These are phyloP conservation scores for Corbicula japonica DNA, from an alignment of 2,888 invertebrate species.

Conservation along the genomic window DNA sequence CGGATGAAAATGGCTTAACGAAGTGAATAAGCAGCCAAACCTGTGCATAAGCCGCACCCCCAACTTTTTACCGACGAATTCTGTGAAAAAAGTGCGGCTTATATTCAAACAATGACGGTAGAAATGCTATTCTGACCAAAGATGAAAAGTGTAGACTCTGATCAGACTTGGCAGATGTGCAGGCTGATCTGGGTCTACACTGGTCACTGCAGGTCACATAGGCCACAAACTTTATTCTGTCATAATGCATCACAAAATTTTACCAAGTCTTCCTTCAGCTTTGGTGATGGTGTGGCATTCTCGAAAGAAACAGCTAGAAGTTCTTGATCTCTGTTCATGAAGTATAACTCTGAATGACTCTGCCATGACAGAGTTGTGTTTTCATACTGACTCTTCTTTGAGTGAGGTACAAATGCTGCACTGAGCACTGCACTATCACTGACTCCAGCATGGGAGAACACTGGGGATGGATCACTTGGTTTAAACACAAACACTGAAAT, in stretches of 20 bases:
- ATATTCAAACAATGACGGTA: too few species aligned
- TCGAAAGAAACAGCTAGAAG: constrained; percentile 70
- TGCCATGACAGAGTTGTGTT: constrained; percentile 77
- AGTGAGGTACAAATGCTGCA: constrained; percentile 79
- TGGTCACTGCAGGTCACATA: not conserved
- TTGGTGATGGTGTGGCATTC: constrained; percentile 31
- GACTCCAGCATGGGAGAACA: constrained; percentile 68
- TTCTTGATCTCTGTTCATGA: constrained; percentile 77
- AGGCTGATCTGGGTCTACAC: not conserved
- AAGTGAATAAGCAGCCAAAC: too few species aligned
- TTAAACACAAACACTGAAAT: constrained; percentile 90
- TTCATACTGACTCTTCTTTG: constrained; percentile 53
- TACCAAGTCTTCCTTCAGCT: constrained; percentile 47
- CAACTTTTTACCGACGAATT: too few species aligned
- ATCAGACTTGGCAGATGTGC: too few species aligned
- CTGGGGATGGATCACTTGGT: constrained; percentile 70
- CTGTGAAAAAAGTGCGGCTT: too few species aligned
- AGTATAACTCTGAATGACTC: constrained; percentile 77
- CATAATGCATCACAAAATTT: not conserved
- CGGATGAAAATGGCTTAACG: too few species aligned
- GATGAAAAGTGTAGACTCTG: too few species aligned
- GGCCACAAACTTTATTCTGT: not conserved
- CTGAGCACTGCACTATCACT: constrained; percentile 56
- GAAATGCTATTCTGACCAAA: too few species aligned
- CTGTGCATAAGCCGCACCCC: too few species aligned